Percentiles rank a stretch among this genome's conserved stretches.
These are phyloP conservation scores for Paracentrotus lividus DNA, from an alignment of 53 echinoderm and acorn worm species.

Conservation along the genomic window DNA sequence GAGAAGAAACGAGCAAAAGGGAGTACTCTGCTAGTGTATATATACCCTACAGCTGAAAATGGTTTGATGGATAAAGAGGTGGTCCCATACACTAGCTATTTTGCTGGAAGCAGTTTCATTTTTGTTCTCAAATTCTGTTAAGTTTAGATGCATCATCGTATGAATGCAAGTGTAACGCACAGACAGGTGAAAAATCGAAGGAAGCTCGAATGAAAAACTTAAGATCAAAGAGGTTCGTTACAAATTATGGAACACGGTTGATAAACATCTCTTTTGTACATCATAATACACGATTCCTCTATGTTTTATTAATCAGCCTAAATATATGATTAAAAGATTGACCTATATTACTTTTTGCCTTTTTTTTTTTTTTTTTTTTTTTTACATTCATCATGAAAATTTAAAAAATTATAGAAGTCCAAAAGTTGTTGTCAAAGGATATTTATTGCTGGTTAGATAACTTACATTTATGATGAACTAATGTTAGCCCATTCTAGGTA, in stretches of 20 bases:
- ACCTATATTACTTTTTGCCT: not conserved
- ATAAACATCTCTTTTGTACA: not conserved
- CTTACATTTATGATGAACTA: too few species aligned
- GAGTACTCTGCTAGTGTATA: conserved; percentile 60
- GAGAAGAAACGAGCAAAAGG: not conserved
- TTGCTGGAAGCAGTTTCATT: conserved; percentile 62
- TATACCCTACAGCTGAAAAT: conserved; percentile 54
- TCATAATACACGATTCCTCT: not conserved
- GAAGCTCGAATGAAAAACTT: conserved; percentile 3
- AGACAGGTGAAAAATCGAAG: conserved; percentile 62
- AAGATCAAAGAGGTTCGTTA: conserved; percentile 24
- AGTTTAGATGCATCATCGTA: conserved; percentile 56
- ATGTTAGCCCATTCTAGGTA: too few species aligned
- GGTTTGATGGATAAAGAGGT: conserved; percentile 56
- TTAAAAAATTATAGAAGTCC: too few species aligned
- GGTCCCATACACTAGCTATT: conserved; percentile 22
- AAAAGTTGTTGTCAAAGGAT: too few species aligned
- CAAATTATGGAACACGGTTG: conserved; percentile 24
- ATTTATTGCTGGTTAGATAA: too few species aligned
- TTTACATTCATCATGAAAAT: too few species aligned
- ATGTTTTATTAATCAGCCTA: not conserved
- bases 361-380: too few species aligned
- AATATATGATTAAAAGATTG: conserved; percentile 18
- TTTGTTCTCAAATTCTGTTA: conserved; percentile 53
- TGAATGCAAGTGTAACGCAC: conserved; percentile 8